A percentile compares a stretch with the other conserved stretches of the same genome.
These are phyloP conservation scores for Heterodera filipjevi DNA, from an alignment of 2,888 invertebrate genomes.

Conservation along the genomic window DNA sequence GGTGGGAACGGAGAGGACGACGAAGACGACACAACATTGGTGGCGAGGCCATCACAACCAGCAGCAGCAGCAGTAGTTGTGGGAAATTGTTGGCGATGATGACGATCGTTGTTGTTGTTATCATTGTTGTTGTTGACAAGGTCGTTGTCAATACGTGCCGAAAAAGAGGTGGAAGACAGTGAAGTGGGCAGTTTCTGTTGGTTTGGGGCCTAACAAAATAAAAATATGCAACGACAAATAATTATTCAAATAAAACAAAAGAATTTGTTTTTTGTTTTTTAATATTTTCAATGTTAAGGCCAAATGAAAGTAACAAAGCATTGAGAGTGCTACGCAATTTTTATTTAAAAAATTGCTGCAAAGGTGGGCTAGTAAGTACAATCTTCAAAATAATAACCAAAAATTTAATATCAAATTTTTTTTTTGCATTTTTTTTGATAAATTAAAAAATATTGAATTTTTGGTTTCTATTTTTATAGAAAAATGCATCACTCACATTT, in stretches of 20 bases:
- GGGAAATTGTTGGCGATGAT: neutral
- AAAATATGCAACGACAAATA: neutral
- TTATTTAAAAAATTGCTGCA: too few species aligned
- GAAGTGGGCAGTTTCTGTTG: slow-evolving; percentile 2
- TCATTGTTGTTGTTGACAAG: neutral
- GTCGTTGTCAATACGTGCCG: neutral
- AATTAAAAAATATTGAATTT: neutral
- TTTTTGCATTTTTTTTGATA: too few species aligned
- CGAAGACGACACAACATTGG: too few species aligned
- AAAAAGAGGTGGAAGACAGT: slow-evolving; percentile 1
- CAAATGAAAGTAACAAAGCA: too few species aligned
- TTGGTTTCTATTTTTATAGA: too few species aligned
- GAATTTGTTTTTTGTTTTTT: too few species aligned
- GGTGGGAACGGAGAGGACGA: slow-evolving; percentile 19
- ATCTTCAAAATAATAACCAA: too few species aligned
- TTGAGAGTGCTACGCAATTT: too few species aligned
- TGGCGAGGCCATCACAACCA: neutral
- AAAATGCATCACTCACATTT: neutral
- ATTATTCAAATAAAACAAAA: neutral
- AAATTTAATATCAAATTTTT: too few species aligned
- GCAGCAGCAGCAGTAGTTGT: too few species aligned
- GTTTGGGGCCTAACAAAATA: neutral
- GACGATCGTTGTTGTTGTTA: neutral
- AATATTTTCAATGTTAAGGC: too few species aligned
- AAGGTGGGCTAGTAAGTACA: too few species aligned